phyloP scores from a whole-genome alignment of 2,888 invertebrate genomes.

The Macrostomum cliftonense region DNA sequence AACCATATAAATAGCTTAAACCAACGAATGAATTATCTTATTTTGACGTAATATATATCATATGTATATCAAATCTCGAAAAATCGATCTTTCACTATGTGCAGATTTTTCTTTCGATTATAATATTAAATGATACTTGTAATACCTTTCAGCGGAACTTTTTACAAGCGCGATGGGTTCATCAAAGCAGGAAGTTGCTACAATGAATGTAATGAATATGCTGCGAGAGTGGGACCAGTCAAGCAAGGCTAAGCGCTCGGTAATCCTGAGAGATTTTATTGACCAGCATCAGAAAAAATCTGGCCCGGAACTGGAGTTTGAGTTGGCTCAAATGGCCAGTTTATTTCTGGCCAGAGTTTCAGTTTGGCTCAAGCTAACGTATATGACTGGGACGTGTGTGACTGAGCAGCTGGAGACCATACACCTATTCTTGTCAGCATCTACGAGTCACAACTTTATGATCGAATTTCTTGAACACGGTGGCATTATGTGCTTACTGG shows the following conservation, averaged over 20 bases:
- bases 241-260: slow-evolving; percentile 24
- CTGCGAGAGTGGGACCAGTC: slow-evolving; percentile 37
- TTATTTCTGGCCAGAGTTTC: slow-evolving; percentile 33
- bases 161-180: slow-evolving; percentile 24
- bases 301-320: slow-evolving; percentile 35
- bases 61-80: no score
- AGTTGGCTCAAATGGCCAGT: slow-evolving; percentile 37
- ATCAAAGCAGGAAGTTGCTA: slow-evolving; percentile 32
- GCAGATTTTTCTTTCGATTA: no score
- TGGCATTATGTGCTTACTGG: slow-evolving; percentile 32
- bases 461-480: slow-evolving; percentile 37
- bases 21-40: no score
- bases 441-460: slow-evolving; percentile 37
- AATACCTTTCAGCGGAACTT: no score
- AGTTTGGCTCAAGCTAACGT: slow-evolving; percentile 35
- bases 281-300: slow-evolving; percentile 33
- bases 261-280: slow-evolving; percentile 32
- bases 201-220: slow-evolving; percentile 27
- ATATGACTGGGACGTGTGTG: slow-evolving; percentile 35
- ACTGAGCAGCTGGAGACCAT: slow-evolving; percentile 33
- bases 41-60: no score
- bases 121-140: no score
- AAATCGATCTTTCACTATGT: no score
- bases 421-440: slow-evolving; percentile 32
- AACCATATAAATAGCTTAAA: no score